Evolutionary conservation across 2,888 invertebrate genomes (phyloP), one percentile per base, ranked within the genome.

Genomic region (Spilosoma lubricipeda): DNA sequence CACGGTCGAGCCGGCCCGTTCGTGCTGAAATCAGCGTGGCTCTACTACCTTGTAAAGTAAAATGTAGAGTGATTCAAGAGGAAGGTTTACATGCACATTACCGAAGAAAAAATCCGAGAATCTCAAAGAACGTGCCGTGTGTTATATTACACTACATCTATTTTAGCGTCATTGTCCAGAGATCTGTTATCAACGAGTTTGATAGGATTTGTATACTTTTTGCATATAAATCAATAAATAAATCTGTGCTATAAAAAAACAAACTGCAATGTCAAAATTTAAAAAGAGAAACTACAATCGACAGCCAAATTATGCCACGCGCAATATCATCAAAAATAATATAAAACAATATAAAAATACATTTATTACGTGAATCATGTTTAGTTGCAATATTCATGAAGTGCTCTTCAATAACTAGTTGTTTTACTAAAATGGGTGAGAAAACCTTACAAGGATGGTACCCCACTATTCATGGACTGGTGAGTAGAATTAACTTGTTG

Each of bases 391-490:
- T 73, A 33, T 72, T 70, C 67, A 77, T 78, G 76, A 74, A 75
- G 59, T 75, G 74, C 48, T 67, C 68, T 70, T 45, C 71, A 71
- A 64, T 20, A 76, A 30, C 56, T 52, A 56, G 39, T 42, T 45
- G 69, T 59, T 33, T 45, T 68, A 23, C 52, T 74, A 86, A 82
- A 77, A 88, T 88, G 89, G 87, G 83, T 68, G 83, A 82, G 45
- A 73, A 71, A 9, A 56, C 67, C 72, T 70, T n/a, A 66, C 71
- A 73, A 77, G 85, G 77, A 89, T 89, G 88, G 83, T 85, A 71
- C 76, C 86, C 81, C 59, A 18, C 73, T 3, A 70, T 84, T n/a
- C 78, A 67, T 72, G 77, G 80, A 66, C 52, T 85, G 82, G 88
- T 88, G 67, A 84, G 88, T 81, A 45, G 59, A 52, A 45, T 66